Conservation (phyloP, 1,140 invertebrate genomes). For the Temnothorax longispinosus region DNA sequence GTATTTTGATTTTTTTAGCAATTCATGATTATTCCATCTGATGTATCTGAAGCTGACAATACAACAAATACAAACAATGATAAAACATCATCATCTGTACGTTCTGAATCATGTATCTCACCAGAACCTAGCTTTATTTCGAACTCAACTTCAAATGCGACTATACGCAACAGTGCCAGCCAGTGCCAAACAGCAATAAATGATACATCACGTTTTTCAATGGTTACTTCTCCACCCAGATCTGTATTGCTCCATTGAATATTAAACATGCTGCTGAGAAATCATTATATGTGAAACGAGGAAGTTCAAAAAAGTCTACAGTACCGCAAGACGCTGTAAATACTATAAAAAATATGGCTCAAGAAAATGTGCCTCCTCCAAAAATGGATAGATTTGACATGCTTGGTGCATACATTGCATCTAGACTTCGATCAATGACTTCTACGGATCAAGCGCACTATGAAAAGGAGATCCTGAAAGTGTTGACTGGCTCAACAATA, state of each 20-base stretch:
- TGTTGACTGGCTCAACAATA: not conserved
- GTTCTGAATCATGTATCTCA: not conserved
- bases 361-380: conserved; percentile 4
- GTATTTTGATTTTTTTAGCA: not conserved
- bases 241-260: not conserved
- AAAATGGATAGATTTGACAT: not conserved
- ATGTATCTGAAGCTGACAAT: not conserved
- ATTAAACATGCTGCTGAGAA: not conserved
- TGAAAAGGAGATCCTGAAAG: not conserved
- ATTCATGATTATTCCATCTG: not conserved
- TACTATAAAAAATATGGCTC: not conserved
- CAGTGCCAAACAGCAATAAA: not conserved
- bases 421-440: conserved; percentile 3
- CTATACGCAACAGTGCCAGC: not conserved
- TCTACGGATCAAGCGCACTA: not conserved
- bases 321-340: not conserved
- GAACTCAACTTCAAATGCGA: not conserved
- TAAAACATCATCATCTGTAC: not conserved
- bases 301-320: not conserved
- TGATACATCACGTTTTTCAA: not conserved
- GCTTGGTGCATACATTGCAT: not conserved
- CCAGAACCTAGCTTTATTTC: not conserved
- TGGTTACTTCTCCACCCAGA: not conserved
- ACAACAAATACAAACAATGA: not conserved
- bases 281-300: not conserved